These are phyloP conservation scores for Sprattus sprattus DNA, from an alignment of 2,113 vertebrate genomes.

Conservation along the genomic window DNA sequence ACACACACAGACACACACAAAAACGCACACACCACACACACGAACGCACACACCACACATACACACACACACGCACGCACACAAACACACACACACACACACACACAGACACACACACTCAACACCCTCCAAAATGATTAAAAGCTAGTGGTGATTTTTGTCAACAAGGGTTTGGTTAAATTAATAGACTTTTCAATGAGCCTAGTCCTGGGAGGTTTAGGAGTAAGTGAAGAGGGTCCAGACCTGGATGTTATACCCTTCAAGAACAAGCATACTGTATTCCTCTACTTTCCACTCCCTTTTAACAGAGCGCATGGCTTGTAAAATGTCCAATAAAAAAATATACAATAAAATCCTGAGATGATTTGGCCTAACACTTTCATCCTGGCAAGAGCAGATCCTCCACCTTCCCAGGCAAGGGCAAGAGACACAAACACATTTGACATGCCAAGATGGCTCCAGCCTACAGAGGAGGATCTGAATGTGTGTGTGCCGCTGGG, in stretches of 20 bases:
- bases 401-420: background rate
- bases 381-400: background rate
- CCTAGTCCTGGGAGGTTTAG: slow-evolving; percentile 72
- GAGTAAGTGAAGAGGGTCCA: slow-evolving; percentile 52
- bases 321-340: background rate
- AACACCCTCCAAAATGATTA: slow-evolving; percentile 78
- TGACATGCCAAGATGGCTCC: background rate
- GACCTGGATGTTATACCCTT: slow-evolving; percentile 60
- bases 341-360: background rate
- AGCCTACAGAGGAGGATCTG: background rate
- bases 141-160: slow-evolving; percentile 85
- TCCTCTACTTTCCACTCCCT: background rate
- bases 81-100: background rate
- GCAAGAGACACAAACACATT: background rate
- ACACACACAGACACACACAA: slow-evolving; percentile 53
- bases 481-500: background rate
- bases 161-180: slow-evolving; percentile 87
- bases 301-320: background rate
- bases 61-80: slow-evolving; percentile 50
- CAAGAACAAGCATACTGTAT: background rate
- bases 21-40: background rate
- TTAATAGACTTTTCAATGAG: slow-evolving; percentile 84
- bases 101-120: background rate
- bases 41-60: slow-evolving; percentile 48
- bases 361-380: background rate